Evolutionary conservation across 2,797 vertebrate genomes (phyloP).

Genomic region (Alauda arvensis): DNA sequence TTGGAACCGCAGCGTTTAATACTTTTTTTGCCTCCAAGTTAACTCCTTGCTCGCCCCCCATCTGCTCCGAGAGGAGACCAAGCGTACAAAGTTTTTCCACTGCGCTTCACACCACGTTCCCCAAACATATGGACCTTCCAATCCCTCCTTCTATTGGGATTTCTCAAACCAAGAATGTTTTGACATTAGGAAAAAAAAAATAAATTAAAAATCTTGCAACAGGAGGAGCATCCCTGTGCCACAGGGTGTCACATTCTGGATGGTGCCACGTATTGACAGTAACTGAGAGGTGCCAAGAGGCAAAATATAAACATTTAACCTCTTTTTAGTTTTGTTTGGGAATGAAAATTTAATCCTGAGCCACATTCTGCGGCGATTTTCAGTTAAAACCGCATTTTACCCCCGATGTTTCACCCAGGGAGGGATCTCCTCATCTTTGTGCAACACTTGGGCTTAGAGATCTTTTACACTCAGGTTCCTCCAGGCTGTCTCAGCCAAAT

Average conservation of each 20-base stretch:
- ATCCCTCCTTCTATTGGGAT: not conserved
- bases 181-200: not conserved
- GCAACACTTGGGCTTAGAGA: not conserved
- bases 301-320: not conserved
- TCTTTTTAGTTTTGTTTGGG: not conserved
- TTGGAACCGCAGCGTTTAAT: not conserved
- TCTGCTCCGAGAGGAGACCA: not conserved
- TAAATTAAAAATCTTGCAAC: not conserved
- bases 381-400: not conserved
- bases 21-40: not conserved
- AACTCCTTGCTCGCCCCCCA: not conserved
- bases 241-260: not conserved
- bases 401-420: rapidly evolving
- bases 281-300: not conserved
- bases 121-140: not conserved
- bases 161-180: not conserved
- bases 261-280: not conserved
- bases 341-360: not conserved
- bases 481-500: not conserved
- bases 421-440: not conserved
- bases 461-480: not conserved
- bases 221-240: not conserved
- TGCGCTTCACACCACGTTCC: not conserved
- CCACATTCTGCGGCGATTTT: not conserved
- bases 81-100: not conserved